Conservation (phyloP, 2,888 invertebrate genomes). For the Periphyllus acericola region DNA sequence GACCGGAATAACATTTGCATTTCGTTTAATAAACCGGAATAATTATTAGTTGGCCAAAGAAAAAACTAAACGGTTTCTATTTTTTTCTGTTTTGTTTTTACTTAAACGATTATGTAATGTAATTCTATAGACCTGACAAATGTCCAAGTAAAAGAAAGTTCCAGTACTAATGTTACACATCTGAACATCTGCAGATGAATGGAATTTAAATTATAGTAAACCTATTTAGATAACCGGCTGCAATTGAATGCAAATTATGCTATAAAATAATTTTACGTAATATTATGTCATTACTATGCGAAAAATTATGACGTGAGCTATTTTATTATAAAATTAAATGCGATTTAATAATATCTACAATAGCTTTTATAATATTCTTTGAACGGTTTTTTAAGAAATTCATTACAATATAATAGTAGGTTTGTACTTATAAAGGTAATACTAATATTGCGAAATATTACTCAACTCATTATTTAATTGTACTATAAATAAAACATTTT, state of each 20-base stretch:
- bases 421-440: not conserved
- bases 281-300: not conserved
- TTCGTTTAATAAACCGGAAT: conserved; percentile 58
- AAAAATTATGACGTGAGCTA: conserved; percentile 14
- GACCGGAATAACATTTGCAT: conserved; percentile 58
- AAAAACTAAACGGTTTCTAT: conserved; percentile 47
- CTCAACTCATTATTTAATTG: not conserved
- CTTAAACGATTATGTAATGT: conserved; percentile 23
- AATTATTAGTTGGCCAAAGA: conserved; percentile 23
- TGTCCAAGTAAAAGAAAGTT: conserved; percentile 49
- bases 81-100: conserved; percentile 41
- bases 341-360: not conserved
- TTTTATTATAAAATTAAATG: conserved; percentile 12
- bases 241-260: conserved; percentile 36
- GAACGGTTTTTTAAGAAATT: not conserved
- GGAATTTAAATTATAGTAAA: conserved; percentile 37
- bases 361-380: not conserved
- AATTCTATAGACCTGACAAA: conserved; percentile 28
- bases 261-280: conserved; percentile 36
- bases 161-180: not conserved
- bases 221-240: conserved; percentile 1
- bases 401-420: not conserved
- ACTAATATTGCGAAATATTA: not conserved
- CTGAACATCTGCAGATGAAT: conserved; percentile 21
- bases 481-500: not conserved